Evolutionary conservation across 2,888 invertebrate species (phyloP).

Genomic region (Chrysodeixis includens): DNA sequence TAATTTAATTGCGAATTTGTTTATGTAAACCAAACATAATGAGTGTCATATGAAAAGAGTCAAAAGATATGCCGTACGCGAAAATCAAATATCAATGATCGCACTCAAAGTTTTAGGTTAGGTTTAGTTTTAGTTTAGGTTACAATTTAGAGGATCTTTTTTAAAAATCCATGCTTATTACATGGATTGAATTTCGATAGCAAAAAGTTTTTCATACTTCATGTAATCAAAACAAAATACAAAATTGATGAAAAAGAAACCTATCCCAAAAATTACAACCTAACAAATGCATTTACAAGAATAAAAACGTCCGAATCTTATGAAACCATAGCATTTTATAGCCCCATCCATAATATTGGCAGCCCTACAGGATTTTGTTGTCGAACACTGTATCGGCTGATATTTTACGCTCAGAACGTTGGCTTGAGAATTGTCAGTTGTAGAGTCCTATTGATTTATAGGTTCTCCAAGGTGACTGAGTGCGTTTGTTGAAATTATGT

Average conservation of each 20-base stretch:
- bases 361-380: slow-evolving; percentile 30
- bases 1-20: too few relatives aligned
- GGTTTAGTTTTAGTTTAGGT: too few relatives aligned
- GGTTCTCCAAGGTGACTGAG: slow-evolving; percentile 33
- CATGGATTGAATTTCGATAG: too few relatives aligned
- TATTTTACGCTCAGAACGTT: slow-evolving; percentile 53
- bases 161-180: too few relatives aligned
- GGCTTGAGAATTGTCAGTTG: slow-evolving; percentile 44
- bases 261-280: not conserved
- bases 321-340: not conserved
- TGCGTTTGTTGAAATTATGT: slow-evolving; percentile 22
- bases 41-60: too few relatives aligned
- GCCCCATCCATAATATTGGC: not conserved
- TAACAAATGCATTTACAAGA: not conserved
- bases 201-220: too few relatives aligned
- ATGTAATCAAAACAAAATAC: too few relatives aligned
- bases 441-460: slow-evolving; percentile 38
- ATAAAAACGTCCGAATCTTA: not conserved
- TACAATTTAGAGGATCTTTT: too few relatives aligned
- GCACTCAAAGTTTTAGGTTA: too few relatives aligned
- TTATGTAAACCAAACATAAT: too few relatives aligned
- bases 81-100: too few relatives aligned
- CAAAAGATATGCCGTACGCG: too few relatives aligned
- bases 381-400: slow-evolving; percentile 48
- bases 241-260: not conserved